Percentiles rank a stretch among this genome's conserved stretches.
phyloP scores from a whole-genome alignment of 2,113 vertebrate species.

The Serilophus lunatus region DNA sequence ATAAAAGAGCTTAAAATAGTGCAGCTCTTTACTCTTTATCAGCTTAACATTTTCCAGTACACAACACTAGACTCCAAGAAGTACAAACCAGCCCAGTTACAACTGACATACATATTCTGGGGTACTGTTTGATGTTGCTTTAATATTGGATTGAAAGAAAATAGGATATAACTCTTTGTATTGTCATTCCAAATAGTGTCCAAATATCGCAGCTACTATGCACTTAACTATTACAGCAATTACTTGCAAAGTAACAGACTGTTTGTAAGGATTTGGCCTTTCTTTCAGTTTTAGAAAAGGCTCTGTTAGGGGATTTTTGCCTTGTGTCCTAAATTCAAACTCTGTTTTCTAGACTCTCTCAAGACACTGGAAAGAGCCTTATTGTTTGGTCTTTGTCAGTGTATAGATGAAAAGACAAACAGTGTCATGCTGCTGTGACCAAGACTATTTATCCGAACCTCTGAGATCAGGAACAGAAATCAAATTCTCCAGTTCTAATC shows the following conservation, averaged over 20 bases:
- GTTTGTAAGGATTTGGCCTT: background rate
- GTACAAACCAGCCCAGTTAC: constrained; percentile 22
- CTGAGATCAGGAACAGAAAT: background rate
- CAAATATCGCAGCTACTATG: background rate
- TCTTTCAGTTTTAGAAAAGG: background rate
- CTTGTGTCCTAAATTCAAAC: background rate
- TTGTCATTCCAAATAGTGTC: background rate
- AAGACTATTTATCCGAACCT: background rate
- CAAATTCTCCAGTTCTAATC: background rate
- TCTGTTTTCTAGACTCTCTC: background rate
- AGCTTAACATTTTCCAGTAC: constrained; percentile 67
- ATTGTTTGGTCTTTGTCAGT: background rate
- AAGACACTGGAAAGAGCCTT: background rate
- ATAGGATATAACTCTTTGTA: background rate
- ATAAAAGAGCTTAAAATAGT: constrained; percentile 73
- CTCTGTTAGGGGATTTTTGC: background rate
- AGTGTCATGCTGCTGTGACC: background rate
- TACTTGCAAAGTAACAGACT: background rate
- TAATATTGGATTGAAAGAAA: background rate
- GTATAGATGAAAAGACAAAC: background rate
- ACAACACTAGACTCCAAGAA: background rate
- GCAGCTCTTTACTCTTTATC: constrained; percentile 64
- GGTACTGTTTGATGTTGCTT: background rate
- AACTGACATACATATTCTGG: constrained; percentile 5
- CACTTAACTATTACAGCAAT: background rate